Evolutionary conservation across 2,113 vertebrate species (phyloP).

Genomic region (Ceuthmochares aereus): DNA sequence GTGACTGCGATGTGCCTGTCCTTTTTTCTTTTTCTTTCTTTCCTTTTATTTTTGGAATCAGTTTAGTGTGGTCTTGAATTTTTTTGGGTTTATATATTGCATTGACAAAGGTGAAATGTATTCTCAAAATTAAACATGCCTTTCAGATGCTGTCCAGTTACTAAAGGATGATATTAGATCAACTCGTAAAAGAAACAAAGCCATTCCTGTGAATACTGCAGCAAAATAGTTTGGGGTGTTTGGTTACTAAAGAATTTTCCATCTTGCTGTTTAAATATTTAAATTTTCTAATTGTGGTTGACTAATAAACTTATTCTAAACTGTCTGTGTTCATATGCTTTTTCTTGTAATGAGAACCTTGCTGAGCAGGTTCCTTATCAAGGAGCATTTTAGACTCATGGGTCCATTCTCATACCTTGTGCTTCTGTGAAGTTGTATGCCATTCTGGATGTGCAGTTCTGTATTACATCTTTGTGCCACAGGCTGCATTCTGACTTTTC

Average conservation of each 20-base stretch:
- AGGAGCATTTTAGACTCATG: background rate
- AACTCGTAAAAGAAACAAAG: conserved; percentile 37
- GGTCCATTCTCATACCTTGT: background rate
- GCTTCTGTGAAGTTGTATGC: no score
- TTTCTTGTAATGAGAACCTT: background rate
- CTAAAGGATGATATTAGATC: conserved; percentile 24
- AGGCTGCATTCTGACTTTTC: background rate
- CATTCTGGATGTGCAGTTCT: background rate
- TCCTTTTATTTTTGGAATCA: background rate
- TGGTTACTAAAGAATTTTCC: conserved; percentile 40
- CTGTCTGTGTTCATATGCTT: background rate
- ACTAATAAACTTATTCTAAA: conserved; percentile 75
- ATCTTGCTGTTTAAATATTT: conserved; percentile 58
- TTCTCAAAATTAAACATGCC: background rate
- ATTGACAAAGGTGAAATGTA: conserved; percentile 26
- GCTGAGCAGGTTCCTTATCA: background rate
- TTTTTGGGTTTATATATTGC: background rate
- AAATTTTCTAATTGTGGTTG: conserved; percentile 72
- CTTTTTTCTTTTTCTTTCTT: background rate
- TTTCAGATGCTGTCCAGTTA: conserved; percentile 38
- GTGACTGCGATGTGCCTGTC: conserved; percentile 22
- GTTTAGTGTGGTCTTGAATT: background rate
- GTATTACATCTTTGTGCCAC: rapidly evolving
- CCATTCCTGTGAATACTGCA: conserved; percentile 74
- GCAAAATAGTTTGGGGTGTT: conserved; percentile 54